Evolutionary conservation across 2,113 vertebrate genomes (phyloP), one percentile per base, ranked within the genome.

Genomic region (Pipa parva): DNA sequence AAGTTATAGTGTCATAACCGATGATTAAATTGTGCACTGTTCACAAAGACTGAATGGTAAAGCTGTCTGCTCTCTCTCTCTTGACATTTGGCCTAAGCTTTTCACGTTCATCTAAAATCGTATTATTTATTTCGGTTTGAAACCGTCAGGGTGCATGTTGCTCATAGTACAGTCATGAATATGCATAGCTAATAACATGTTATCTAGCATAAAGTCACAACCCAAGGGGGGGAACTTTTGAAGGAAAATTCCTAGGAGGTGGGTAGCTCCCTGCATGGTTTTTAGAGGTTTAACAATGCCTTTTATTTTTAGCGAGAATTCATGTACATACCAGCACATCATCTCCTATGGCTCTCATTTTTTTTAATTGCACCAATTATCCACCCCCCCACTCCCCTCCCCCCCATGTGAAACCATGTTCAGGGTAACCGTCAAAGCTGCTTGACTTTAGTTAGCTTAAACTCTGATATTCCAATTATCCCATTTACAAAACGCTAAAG

Each of bases 161-260:
- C 39, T 52, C 57, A 61, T 37, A 61, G 57, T 61, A 52, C 58
- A 48, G 15, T 70, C 66, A 61, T 70, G 58, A 59, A 70, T 70
- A 70, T 70, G 51, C 66, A 70, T 60, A 61, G 66, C 51, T 70
- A 70, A 70, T 70, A 70, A 70, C 66, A 70, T 70, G 66, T 50
- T 70, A 70, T 61, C 57, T 70, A 58, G 60, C 66, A 61, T 70
- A 45, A 57, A 61, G 66, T 70, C 66, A 70, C 58, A 61, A 60
- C 61, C 66, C 18, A 25, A 45, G 36, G 28, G 65, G 58, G 57
- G 57, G n/a, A n/a, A 45, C 48, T 70, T 60, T 70, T 70, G 48
- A 70, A 61, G 66, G 50, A 58, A 59, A 61, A 70, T 61, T 70
- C 66, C 48, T 70, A 15, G 66, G 60, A 70, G 66, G 66, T 70